Evolutionary conservation across 2,888 invertebrate genomes (phyloP).

Genomic region (Nemapogon koenigi): DNA sequence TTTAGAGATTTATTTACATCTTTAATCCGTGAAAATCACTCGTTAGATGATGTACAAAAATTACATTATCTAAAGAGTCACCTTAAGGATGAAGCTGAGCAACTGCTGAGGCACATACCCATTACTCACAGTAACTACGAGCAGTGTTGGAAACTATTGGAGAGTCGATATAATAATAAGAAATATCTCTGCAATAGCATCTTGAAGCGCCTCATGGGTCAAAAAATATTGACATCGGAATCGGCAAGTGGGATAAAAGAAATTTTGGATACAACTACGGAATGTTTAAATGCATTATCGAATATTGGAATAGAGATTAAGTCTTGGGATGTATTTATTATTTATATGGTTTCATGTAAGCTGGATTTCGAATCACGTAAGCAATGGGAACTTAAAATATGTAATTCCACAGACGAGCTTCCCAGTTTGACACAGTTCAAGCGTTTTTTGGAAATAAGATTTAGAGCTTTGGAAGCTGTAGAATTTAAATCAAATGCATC

Average conservation of each 20-base stretch:
- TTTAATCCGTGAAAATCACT: slow-evolving; percentile 4
- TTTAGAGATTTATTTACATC: slow-evolving; percentile 11
- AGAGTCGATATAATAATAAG: slow-evolving; percentile 6
- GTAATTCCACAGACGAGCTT: not conserved
- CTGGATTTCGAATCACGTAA: not conserved
- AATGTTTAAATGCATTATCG: slow-evolving; percentile 7
- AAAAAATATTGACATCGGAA: slow-evolving; percentile 1
- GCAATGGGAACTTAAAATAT: not conserved
- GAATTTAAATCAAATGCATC: not conserved
- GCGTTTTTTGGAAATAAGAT: not conserved
- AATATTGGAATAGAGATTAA: slow-evolving; percentile 6
- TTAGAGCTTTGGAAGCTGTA: not conserved
- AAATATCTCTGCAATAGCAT: slow-evolving; percentile 5
- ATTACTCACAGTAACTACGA: not conserved
- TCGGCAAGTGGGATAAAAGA: slow-evolving; percentile 5
- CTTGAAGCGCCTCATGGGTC: slow-evolving; percentile 6
- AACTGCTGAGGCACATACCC: slow-evolving; percentile 6
- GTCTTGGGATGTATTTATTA: slow-evolving; percentile 5
- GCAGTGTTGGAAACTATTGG: slow-evolving; percentile 5
- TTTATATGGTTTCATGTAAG: not conserved
- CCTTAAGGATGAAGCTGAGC: slow-evolving; percentile 12
- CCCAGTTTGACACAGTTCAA: not conserved
- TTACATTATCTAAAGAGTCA: slow-evolving; percentile 12
- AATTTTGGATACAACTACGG: slow-evolving; percentile 10
- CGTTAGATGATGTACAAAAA: slow-evolving; percentile 9